Conservation (phyloP, 1,140 invertebrate species). For the Scylla paramamosain region DNA sequence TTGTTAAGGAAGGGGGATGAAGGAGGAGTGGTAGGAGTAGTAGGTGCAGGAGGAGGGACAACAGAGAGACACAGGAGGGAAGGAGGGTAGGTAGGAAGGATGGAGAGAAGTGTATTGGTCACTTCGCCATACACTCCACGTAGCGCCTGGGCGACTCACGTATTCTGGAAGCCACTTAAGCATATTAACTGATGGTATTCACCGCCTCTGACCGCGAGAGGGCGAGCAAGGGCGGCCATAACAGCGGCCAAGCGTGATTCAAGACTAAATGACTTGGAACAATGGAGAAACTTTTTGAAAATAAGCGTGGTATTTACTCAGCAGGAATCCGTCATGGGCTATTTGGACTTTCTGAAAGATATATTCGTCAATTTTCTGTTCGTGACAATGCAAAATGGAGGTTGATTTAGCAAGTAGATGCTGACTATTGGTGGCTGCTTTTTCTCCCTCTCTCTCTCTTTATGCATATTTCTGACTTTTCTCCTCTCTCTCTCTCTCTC, state of each 20-base stretch:
- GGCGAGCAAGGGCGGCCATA: background rate
- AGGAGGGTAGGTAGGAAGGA: background rate
- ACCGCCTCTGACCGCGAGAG: background rate
- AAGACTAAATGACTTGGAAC: background rate
- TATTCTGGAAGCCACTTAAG: background rate
- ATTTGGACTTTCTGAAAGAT: background rate
- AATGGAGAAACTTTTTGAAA: background rate
- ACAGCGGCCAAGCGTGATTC: background rate
- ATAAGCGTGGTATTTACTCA: background rate
- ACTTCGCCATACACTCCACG: conserved; percentile 6
- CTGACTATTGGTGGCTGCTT: background rate
- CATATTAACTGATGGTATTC: conserved; percentile 23
- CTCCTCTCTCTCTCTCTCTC: background rate
- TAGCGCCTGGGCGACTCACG: background rate
- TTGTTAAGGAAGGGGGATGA: conserved; percentile 42
- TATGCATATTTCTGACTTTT: background rate
- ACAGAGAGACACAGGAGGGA: background rate
- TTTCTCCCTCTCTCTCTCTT: background rate
- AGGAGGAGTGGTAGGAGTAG: conserved; percentile 16
- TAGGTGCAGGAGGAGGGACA: background rate
- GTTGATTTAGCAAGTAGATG: background rate
- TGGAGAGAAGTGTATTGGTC: background rate
- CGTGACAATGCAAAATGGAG: background rate
- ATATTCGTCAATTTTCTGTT: background rate
- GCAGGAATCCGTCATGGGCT: background rate